A percentile compares a stretch with the other conserved stretches of the same genome.
Conservation (phyloP, 92 coral and sea anemone genomes). For the Diadumene lineata region DNA sequence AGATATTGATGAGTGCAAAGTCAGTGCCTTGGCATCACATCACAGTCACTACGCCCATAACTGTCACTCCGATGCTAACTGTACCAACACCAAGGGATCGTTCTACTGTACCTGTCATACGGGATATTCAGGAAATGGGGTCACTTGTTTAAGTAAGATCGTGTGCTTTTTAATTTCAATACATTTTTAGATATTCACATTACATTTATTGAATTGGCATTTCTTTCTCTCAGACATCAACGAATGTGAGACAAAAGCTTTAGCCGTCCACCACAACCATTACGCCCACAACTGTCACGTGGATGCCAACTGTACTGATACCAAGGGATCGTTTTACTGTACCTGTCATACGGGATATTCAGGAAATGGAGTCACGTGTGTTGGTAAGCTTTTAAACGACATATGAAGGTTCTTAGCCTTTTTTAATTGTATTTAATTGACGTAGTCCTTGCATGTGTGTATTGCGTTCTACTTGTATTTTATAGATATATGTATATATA, state of each 20-base stretch:
- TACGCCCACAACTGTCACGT: slow-evolving; percentile 63
- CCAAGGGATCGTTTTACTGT: slow-evolving; percentile 81
- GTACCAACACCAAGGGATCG: slow-evolving; percentile 76
- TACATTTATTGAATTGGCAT: too few relatives aligned
- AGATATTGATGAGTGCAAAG: too few relatives aligned
- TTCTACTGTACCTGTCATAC: slow-evolving; percentile 78
- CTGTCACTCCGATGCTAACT: slow-evolving; percentile 77
- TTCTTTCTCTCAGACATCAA: slow-evolving; percentile 15
- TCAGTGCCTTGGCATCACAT: too few relatives aligned
- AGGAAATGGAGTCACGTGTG: slow-evolving; percentile 39
- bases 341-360: slow-evolving; percentile 80
- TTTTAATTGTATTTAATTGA: too few relatives aligned
- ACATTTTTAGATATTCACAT: too few relatives aligned
- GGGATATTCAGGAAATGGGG: slow-evolving; percentile 80
- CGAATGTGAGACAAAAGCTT: slow-evolving; percentile 13
- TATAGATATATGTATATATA: too few relatives aligned
- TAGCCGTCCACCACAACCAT: slow-evolving; percentile 34
- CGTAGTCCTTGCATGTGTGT: too few relatives aligned
- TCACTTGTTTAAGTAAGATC: slow-evolving; percentile 47
- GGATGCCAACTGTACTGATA: slow-evolving; percentile 71
- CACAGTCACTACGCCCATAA: slow-evolving; percentile 47
- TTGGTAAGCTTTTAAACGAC: too few relatives aligned
- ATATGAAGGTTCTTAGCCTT: too few relatives aligned
- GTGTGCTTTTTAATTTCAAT: background rate
- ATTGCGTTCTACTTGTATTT: too few relatives aligned